A percentile compares a stretch with the other conserved stretches of the same genome.
Conservation (phyloP, 2,113 vertebrate genomes). For the Sprattus sprattus region DNA sequence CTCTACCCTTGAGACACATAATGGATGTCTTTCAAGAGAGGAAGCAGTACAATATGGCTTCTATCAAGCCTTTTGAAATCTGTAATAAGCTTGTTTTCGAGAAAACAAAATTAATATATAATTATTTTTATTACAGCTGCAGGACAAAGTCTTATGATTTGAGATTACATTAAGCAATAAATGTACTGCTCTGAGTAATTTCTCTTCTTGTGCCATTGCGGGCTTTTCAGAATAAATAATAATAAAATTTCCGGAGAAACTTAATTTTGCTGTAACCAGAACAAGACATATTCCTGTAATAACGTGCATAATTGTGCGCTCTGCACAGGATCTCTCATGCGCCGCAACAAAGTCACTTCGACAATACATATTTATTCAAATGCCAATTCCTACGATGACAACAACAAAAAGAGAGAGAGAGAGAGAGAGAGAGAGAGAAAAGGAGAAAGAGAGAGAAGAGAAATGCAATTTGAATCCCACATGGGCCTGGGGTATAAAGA, state of each 20-base stretch:
- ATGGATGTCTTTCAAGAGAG: slow-evolving; percentile 61
- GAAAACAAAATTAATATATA: slow-evolving; percentile 70
- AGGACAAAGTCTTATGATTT: slow-evolving; percentile 67
- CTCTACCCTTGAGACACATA: slow-evolving; percentile 47
- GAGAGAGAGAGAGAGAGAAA: slow-evolving; percentile 39
- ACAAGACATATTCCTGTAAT: slow-evolving; percentile 79
- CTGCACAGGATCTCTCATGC: slow-evolving; percentile 70
- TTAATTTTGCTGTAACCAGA: slow-evolving; percentile 76
- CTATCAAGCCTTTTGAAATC: slow-evolving; percentile 65
- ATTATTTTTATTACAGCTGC: slow-evolving; percentile 70
- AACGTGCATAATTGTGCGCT: slow-evolving; percentile 71
- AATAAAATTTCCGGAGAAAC: slow-evolving; percentile 72
- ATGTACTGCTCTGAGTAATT: slow-evolving; percentile 71
- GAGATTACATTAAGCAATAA: slow-evolving; percentile 73
- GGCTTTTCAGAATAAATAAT: slow-evolving; percentile 68
- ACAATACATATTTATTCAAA: slow-evolving; percentile 75
- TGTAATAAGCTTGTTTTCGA: slow-evolving; percentile 69
- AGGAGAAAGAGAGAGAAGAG: background rate
- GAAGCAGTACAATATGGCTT: slow-evolving; percentile 66
- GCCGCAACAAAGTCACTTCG: slow-evolving; percentile 75
- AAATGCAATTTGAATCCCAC: slow-evolving; percentile 62
- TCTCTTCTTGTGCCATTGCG: slow-evolving; percentile 61
- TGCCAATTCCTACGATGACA: slow-evolving; percentile 65
- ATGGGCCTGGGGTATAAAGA: slow-evolving; percentile 63
- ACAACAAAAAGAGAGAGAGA: slow-evolving; percentile 37